Evolutionary conservation across 2,113 vertebrate species (phyloP), one percentile per base, ranked within the genome.

Genomic region (Protomyctophum bolini): DNA sequence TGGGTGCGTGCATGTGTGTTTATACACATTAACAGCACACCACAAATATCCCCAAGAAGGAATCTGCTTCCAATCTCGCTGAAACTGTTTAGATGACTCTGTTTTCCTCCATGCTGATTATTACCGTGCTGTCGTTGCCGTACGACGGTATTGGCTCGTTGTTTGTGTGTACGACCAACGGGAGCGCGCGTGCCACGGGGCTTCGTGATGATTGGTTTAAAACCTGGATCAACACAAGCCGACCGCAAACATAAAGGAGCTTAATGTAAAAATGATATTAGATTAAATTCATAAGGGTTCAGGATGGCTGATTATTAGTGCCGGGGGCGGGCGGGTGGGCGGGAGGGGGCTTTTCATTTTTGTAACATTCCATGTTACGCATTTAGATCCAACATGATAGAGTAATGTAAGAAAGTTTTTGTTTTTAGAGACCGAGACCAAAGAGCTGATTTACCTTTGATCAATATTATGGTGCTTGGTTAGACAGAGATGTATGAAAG

Each of bases 381-480:
- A 10, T 58, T 33, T 28, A 28, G 57, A 10, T 41, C 5, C 3
- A 41, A 41, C 33, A 58, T 21, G 29, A 58, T 56, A 14, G 21
- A 21, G 71, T 61, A 71, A 52, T 55, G 58, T 68, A 58, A 50
- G 54, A 58, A 47, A 65, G 56, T 56, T 6, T 81, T 66, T 15
- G 33, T 41, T 41, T 41, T 61, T 82, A 77, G 46, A 73, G 57
- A 75, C 65, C 70, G 21, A 75, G 58, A 21, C 21, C 21, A 57
- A 57, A 9, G 14, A n/a, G n/a, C 9, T 29, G 7, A 5, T 58
- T 21, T 58, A 11, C 52, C 72, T 86, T 87, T 85, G 74, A 88
- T 84, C 86, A 68, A 59, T 66, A 12, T 69, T 75, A 71, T 86
- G 88, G 82, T 82, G 87, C 86, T 77, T 80, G 56, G 66, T 86